phyloP scores from a whole-genome alignment of 2,113 vertebrate genomes.

The Paradisaea rubra region DNA sequence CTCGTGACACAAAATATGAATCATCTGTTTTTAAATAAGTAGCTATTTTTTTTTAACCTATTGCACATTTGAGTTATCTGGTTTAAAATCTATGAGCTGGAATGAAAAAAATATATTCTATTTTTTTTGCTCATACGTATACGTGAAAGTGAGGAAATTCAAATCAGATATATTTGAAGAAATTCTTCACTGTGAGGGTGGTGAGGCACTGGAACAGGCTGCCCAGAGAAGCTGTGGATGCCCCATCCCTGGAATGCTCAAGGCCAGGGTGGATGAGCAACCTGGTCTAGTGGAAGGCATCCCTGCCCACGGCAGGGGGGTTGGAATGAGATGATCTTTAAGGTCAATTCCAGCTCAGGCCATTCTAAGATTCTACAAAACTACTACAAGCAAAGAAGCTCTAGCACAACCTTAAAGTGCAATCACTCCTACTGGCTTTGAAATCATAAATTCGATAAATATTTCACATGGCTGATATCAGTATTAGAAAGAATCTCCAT shows the following conservation, averaged over 20 bases:
- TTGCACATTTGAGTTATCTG: background rate
- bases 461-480: background rate
- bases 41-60: background rate
- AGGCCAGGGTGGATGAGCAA: background rate
- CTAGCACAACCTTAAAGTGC: background rate
- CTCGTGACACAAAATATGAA: background rate
- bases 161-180: background rate
- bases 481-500: background rate
- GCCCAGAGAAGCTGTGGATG: background rate
- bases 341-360: background rate
- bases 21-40: background rate
- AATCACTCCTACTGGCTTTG: background rate
- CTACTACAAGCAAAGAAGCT: background rate
- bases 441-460: background rate
- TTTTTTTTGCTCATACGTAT: background rate
- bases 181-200: background rate
- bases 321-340: background rate
- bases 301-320: background rate
- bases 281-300: background rate
- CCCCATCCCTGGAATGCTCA: background rate
- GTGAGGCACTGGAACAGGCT: background rate
- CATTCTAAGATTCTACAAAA: background rate
- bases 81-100: background rate
- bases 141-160: background rate
- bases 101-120: background rate